phyloP scores from a whole-genome alignment of 2,797 vertebrate genomes.

The Myotis daubentonii region DNA sequence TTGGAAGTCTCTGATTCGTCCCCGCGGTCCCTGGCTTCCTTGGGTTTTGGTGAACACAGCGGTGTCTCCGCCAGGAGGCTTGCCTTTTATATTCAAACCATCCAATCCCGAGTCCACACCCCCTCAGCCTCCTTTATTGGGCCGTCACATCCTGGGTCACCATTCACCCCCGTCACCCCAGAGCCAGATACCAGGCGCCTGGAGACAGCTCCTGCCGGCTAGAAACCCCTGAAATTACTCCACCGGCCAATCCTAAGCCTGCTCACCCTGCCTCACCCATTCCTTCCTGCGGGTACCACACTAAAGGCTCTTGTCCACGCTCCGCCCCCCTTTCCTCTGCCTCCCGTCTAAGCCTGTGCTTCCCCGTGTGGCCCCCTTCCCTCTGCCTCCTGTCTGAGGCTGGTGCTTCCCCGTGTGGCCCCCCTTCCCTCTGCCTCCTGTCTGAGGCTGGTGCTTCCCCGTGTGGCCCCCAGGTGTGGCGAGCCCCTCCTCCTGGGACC shows the following conservation, averaged over 20 bases:
- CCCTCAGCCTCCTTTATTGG: neutral
- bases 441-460: accelerated
- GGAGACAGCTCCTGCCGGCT: neutral
- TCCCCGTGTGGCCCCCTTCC: neutral
- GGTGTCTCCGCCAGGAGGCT: too few species aligned
- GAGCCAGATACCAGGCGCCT: neutral
- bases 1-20: too few species aligned
- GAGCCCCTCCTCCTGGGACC: accelerated
- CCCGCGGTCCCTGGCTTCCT: too few species aligned
- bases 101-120: neutral
- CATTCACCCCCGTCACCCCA: neutral
- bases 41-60: too few species aligned
- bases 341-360: neutral
- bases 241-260: neutral
- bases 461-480: accelerated
- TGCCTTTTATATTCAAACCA: neutral
- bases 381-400: neutral
- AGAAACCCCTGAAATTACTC: neutral
- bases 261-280: neutral
- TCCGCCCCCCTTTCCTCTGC: neutral
- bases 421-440: neutral
- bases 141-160: too few species aligned
- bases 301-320: accelerated
- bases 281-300: neutral
- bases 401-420: neutral